Percentiles rank a stretch among this genome's conserved stretches.
Conservation (phyloP, 2,113 vertebrate species). For the Sturnus vulgaris region DNA sequence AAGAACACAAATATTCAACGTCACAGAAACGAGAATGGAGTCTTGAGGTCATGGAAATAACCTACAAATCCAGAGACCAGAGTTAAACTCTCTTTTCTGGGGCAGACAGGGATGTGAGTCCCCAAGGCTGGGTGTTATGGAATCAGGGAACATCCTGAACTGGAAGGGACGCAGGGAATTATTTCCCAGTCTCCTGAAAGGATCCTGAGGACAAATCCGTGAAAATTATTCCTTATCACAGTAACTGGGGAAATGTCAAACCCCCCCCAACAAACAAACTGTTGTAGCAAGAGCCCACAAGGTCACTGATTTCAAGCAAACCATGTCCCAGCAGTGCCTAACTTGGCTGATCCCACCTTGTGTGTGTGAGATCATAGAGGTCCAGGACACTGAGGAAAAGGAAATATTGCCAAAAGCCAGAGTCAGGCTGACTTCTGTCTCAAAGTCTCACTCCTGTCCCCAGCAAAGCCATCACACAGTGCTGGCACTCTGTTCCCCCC, state of each 20-base stretch:
- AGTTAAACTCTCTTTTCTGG: not conserved
- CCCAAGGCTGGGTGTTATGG: not conserved
- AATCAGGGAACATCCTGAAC: not conserved
- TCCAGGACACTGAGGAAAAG: not conserved
- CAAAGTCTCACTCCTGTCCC: not conserved
- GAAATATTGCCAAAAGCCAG: not conserved
- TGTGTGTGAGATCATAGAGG: not conserved
- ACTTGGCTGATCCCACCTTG: not conserved
- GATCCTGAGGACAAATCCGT: not conserved
- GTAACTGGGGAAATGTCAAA: not conserved
- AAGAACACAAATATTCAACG: not conserved
- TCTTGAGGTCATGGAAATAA: not conserved
- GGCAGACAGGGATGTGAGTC: not conserved
- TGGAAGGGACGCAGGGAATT: not conserved
- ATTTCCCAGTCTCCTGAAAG: not conserved
- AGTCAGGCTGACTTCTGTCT: not conserved
- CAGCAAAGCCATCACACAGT: accelerated
- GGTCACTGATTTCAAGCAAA: not conserved
- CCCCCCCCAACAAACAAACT: not conserved
- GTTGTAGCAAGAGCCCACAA: not conserved
- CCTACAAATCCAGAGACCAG: not conserved
- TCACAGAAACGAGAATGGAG: not conserved
- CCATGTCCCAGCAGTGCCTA: not conserved
- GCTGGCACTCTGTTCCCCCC: not conserved
- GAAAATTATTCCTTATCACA: not conserved